Evolutionary conservation across 1,140 invertebrate genomes (phyloP).

Genomic region (Phortica variegata): DNA sequence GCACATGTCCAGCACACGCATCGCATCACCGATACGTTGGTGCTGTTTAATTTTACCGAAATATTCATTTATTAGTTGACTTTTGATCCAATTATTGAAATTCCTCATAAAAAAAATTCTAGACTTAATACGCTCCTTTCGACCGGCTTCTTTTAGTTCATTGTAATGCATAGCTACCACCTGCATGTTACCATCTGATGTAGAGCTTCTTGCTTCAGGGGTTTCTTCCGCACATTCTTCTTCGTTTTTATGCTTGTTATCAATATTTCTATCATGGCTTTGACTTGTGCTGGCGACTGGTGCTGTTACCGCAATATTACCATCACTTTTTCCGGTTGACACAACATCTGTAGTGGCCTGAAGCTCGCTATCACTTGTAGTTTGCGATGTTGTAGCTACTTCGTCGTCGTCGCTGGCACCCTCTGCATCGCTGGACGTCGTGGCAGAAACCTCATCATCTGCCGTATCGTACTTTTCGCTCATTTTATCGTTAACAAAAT

Average conservation of each 20-base stretch:
- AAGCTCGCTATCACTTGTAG: not conserved
- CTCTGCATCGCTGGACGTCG: conserved; percentile 32
- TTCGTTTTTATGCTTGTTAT: not conserved
- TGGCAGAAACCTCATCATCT: conserved; percentile 20
- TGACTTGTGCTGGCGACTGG: too few species aligned
- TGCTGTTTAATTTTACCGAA: conserved; percentile 65
- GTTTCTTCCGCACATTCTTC: conserved; percentile 3
- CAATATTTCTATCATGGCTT: not conserved
- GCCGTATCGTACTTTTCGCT: conserved; percentile 34
- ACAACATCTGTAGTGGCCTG: conserved; percentile 4
- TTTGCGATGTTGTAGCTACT: not conserved
- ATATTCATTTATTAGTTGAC: conserved; percentile 83
- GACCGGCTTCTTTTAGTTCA: conserved; percentile 75
- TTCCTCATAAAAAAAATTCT: conserved; percentile 92
- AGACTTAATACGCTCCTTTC: conserved; percentile 77
- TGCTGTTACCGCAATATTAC: too few species aligned
- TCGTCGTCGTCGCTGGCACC: conserved; percentile 15
- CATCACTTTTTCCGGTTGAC: conserved; percentile 2
- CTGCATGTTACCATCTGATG: conserved; percentile 57
- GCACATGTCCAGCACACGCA: conserved; percentile 73
- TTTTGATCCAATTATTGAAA: conserved; percentile 99
- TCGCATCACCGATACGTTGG: conserved; percentile 61
- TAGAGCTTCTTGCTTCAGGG: not conserved
- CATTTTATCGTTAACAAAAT: conserved; percentile 25
- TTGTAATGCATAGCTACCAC: conserved; percentile 87